Conservation (phyloP, 2,888 invertebrate species). For the Ophion slaviceki region DNA sequence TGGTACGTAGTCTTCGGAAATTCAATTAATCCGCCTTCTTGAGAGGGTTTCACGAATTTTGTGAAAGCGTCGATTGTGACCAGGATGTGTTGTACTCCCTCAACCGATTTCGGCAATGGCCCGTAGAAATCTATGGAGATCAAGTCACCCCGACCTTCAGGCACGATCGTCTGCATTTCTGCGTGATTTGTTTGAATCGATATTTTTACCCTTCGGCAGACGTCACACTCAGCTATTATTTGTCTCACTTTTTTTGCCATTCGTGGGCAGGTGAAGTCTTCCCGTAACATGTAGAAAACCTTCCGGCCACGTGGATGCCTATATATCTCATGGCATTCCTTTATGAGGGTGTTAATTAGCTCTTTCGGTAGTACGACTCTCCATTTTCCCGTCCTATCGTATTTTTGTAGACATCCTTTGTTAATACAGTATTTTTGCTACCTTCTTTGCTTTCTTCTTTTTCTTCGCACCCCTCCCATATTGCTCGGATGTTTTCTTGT, state of each 20-base stretch:
- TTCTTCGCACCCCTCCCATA: not conserved
- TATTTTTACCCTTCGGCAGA: not conserved
- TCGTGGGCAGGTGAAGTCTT: too few relatives aligned
- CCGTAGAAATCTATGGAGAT: constrained; percentile 19
- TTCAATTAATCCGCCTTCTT: not conserved
- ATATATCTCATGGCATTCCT: not conserved
- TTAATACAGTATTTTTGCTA: too few relatives aligned
- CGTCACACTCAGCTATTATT: too few relatives aligned
- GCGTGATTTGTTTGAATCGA: not conserved
- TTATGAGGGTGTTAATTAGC: not conserved
- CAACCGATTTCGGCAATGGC: not conserved
- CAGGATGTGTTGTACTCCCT: not conserved
- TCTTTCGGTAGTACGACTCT: not conserved
- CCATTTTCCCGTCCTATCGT: too few relatives aligned
- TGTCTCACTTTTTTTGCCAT: too few relatives aligned
- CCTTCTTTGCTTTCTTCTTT: not conserved
- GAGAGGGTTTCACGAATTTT: not conserved
- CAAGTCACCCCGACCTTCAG: not conserved
- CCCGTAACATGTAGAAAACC: too few relatives aligned
- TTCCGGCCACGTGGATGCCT: too few relatives aligned
- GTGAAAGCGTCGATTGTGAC: constrained; percentile 29
- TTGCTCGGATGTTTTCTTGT: not conserved
- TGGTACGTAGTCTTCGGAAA: not conserved
- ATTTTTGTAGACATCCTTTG: not conserved
- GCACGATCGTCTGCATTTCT: not conserved